phyloP scores from a whole-genome alignment of 92 coral and sea anemone genomes.

The Hydrozoanthus gracilis region DNA sequence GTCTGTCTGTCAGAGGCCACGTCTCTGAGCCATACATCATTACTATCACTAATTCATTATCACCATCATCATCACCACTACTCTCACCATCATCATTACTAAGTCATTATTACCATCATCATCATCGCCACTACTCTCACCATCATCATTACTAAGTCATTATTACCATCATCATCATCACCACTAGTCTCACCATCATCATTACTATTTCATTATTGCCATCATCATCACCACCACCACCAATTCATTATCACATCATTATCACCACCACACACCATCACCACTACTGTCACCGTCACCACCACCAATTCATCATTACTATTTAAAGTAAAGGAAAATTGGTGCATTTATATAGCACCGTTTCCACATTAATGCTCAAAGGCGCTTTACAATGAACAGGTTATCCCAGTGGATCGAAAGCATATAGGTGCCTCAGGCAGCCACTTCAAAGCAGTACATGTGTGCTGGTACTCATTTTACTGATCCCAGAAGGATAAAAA shows the following conservation, averaged over 20 bases:
- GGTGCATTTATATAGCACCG: no score
- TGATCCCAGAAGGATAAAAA: no score
- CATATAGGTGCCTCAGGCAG: no score
- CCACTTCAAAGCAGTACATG: no score
- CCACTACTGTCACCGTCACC: not conserved
- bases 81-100: not conserved
- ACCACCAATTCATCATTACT: not conserved
- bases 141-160: not conserved
- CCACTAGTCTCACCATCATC: constrained; percentile 2
- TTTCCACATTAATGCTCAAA: no score
- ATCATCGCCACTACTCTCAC: not conserved
- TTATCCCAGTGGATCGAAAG: no score
- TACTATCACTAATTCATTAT: not conserved
- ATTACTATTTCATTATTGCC: not conserved
- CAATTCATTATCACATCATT: not conserved
- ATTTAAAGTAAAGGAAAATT: no score
- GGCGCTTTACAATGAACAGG: no score
- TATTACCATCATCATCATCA: not conserved
- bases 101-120: not conserved
- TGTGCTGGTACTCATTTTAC: no score
- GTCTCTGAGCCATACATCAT: no score
- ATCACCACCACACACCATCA: not conserved
- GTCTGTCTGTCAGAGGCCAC: no score
- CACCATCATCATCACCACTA: not conserved
- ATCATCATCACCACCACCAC: not conserved